Evolutionary conservation across 2,888 invertebrate genomes (phyloP).

Genomic region (Pammene aurita): DNA sequence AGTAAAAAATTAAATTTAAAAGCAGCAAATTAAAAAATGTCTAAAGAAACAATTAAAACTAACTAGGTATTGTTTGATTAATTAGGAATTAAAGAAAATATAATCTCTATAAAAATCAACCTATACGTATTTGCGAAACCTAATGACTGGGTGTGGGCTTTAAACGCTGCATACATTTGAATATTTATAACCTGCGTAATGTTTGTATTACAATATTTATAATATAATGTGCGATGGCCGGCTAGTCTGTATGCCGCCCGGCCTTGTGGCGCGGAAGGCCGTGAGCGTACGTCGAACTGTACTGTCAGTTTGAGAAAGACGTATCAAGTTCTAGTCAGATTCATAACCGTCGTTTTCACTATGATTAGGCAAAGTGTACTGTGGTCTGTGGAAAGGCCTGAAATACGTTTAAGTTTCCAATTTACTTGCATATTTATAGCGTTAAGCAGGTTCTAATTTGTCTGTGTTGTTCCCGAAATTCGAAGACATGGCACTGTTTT

Average conservation of each 20-base stretch:
- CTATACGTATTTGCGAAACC: constrained; percentile 24
- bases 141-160: constrained; percentile 39
- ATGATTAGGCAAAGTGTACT: neutral
- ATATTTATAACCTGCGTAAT: constrained; percentile 39
- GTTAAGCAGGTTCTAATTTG: too few relatives aligned
- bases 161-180: constrained; percentile 38
- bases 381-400: neutral
- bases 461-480: too few relatives aligned
- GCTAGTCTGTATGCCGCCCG: constrained; percentile 72
- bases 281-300: constrained; percentile 57
- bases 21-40: neutral
- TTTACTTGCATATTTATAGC: neutral
- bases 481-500: too few relatives aligned
- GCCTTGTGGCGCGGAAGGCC: constrained; percentile 72
- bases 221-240: constrained; percentile 50
- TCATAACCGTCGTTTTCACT: neutral
- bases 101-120: neutral
- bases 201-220: constrained; percentile 36
- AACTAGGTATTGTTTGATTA: neutral
- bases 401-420: neutral
- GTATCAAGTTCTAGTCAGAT: neutral
- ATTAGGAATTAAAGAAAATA: neutral
- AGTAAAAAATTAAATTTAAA: too few relatives aligned
- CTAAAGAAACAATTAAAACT: neutral
- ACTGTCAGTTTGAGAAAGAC: constrained; percentile 48